Percentiles rank a stretch among this genome's conserved stretches.
These are phyloP conservation scores for Siniperca knerii DNA, from an alignment of 2,113 vertebrate genomes.

Conservation along the genomic window DNA sequence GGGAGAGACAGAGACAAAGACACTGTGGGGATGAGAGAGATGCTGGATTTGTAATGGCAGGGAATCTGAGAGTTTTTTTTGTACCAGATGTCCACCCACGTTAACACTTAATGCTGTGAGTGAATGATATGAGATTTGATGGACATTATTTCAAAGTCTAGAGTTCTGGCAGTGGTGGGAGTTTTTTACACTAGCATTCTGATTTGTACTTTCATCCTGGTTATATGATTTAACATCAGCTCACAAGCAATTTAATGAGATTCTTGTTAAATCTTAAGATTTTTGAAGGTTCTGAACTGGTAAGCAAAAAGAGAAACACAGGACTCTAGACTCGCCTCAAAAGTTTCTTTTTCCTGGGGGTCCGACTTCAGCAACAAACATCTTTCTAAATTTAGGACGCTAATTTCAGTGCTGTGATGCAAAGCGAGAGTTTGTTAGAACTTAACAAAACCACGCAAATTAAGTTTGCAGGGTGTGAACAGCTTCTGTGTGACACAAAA, in stretches of 20 bases:
- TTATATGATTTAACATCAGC: slow-evolving; percentile 29
- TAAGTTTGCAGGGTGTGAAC: slow-evolving; percentile 2
- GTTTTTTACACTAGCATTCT: slow-evolving; percentile 14
- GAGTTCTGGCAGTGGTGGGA: slow-evolving; percentile 17
- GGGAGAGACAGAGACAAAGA: slow-evolving; percentile 63
- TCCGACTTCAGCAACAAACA: neutral
- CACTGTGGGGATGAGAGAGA: slow-evolving; percentile 49
- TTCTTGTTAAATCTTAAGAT: neutral
- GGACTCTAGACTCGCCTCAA: neutral
- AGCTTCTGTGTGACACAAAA: slow-evolving; percentile 2
- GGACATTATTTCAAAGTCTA: slow-evolving; percentile 44
- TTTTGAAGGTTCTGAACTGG: neutral
- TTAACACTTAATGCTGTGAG: slow-evolving; percentile 43
- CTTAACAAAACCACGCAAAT: slow-evolving; percentile 2
- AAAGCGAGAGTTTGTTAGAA: slow-evolving; percentile 17
- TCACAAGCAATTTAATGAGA: neutral
- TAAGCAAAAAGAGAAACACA: neutral
- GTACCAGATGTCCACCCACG: slow-evolving; percentile 65
- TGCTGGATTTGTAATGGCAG: slow-evolving; percentile 52
- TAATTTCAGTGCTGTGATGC: neutral
- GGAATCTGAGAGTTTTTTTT: slow-evolving; percentile 36
- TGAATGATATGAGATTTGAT: slow-evolving; percentile 49
- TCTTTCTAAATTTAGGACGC: neutral
- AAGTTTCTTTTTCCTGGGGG: neutral
- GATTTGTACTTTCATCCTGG: slow-evolving; percentile 21